Conservation (phyloP, 2,888 invertebrate species). For the Yponomeuta cagnagella region DNA sequence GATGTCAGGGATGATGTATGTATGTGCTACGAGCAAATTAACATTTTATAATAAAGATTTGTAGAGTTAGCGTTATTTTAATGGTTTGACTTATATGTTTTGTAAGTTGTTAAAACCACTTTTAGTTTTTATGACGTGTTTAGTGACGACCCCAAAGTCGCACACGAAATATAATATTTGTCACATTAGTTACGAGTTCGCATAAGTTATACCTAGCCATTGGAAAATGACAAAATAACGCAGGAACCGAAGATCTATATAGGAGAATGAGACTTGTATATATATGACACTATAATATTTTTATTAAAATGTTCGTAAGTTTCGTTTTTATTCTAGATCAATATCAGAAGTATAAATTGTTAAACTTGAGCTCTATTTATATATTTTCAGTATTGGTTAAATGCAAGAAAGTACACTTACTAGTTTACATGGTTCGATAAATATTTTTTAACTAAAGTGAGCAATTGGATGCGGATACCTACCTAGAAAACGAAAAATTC, state of each 20-base stretch:
- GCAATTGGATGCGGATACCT: background rate
- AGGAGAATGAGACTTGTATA: slow-evolving; percentile 39
- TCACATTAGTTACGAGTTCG: slow-evolving; percentile 35
- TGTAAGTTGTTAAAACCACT: slow-evolving; percentile 68
- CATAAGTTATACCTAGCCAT: slow-evolving; percentile 17
- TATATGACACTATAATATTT: slow-evolving; percentile 43
- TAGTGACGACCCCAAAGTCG: slow-evolving; percentile 60
- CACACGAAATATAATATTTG: slow-evolving; percentile 41
- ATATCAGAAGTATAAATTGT: slow-evolving; percentile 58
- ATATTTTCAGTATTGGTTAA: slow-evolving; percentile 31
- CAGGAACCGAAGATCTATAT: slow-evolving; percentile 38
- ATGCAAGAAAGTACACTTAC: background rate
- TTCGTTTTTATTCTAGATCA: slow-evolving; percentile 52
- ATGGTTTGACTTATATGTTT: slow-evolving; percentile 68
- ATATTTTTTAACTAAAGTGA: background rate
- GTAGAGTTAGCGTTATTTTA: slow-evolving; percentile 64
- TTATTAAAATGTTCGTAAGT: slow-evolving; percentile 42
- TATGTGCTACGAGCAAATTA: slow-evolving; percentile 72
- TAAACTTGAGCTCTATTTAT: slow-evolving; percentile 52
- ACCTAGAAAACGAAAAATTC: background rate
- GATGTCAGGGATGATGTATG: slow-evolving; percentile 58
- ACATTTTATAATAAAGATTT: slow-evolving; percentile 66
- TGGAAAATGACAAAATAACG: slow-evolving; percentile 17
- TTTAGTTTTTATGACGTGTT: slow-evolving; percentile 67
- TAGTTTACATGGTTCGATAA: background rate